Conservation (phyloP, 2,888 invertebrate genomes). For the Bombyx huttoni region DNA sequence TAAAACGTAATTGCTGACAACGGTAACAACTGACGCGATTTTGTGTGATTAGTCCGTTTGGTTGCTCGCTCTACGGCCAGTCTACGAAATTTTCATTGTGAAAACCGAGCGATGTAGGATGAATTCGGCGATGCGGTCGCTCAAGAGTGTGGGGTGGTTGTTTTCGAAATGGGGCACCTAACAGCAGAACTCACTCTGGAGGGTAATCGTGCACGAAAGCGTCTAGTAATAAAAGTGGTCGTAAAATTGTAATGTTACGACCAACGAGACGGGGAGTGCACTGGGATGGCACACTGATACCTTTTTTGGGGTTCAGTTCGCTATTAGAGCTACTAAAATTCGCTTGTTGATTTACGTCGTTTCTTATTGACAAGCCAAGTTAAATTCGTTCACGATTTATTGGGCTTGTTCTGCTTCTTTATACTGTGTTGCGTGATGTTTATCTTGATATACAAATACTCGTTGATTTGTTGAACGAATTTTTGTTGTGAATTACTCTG, state of each 20-base stretch:
- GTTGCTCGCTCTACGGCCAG: conserved; percentile 15
- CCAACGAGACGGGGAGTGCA: conserved; percentile 60
- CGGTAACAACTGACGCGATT: conserved; percentile 16
- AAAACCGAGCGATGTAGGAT: conserved; percentile 30
- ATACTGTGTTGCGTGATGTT: conserved; percentile 6
- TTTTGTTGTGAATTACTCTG: too few species aligned
- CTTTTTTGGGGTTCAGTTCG: conserved; percentile 48
- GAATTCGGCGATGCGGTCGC: conserved; percentile 18
- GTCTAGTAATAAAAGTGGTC: conserved; percentile 69
- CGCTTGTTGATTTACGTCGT: conserved; percentile 46
- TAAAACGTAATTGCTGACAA: conserved; percentile 66
- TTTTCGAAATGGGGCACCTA: conserved; percentile 45
- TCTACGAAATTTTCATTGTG: not conserved
- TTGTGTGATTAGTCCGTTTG: conserved; percentile 8
- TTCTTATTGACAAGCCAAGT: conserved; percentile 32
- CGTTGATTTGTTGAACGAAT: not conserved
- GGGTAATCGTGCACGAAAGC: conserved; percentile 73
- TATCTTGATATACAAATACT: not conserved
- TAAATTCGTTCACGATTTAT: conserved; percentile 1
- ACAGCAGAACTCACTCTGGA: conserved; percentile 72
- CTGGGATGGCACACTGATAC: conserved; percentile 62
- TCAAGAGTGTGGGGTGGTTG: conserved; percentile 25
- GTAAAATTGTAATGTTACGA: conserved; percentile 71
- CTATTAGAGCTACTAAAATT: conserved; percentile 17
- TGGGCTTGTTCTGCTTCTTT: not conserved